Evolutionary conservation across 2,797 vertebrate species (phyloP).

Genomic region (Coccyzus lansbergi): DNA sequence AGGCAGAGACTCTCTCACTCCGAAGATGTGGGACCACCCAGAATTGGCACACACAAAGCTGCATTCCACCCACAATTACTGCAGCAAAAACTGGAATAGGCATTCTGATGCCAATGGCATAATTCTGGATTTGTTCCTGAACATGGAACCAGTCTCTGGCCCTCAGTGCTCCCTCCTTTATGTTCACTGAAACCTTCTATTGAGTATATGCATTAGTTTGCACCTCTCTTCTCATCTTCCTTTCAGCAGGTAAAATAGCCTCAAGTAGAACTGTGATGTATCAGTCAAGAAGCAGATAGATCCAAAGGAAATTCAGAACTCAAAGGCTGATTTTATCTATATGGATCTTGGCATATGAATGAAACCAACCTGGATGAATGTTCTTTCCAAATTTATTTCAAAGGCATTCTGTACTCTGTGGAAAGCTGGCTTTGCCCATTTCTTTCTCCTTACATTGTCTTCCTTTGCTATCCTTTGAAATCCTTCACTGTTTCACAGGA

Average conservation of each 20-base stretch:
- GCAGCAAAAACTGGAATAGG: neutral
- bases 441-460: neutral
- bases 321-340: neutral
- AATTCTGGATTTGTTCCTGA: slow-evolving; percentile 18
- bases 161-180: neutral
- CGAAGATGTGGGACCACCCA: neutral
- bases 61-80: neutral
- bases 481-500: neutral
- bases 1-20: neutral
- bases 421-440: neutral
- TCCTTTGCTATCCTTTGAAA: neutral
- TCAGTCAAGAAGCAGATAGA: slow-evolving; percentile 1
- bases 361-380: neutral
- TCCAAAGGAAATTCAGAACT: neutral
- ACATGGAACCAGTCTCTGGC: neutral
- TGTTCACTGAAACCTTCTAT: neutral
- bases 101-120: neutral
- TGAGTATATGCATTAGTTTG: neutral
- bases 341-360: neutral
- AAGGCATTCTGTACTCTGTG: neutral
- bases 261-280: neutral
- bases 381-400: slow-evolving; percentile 29
- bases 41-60: neutral
- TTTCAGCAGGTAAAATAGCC: slow-evolving; percentile 38
- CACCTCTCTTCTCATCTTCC: slow-evolving; percentile 17